Evolutionary conservation across 2,113 vertebrate genomes (phyloP), one percentile per base, ranked within the genome.

Genomic region (Thunnus maccoyii): DNA sequence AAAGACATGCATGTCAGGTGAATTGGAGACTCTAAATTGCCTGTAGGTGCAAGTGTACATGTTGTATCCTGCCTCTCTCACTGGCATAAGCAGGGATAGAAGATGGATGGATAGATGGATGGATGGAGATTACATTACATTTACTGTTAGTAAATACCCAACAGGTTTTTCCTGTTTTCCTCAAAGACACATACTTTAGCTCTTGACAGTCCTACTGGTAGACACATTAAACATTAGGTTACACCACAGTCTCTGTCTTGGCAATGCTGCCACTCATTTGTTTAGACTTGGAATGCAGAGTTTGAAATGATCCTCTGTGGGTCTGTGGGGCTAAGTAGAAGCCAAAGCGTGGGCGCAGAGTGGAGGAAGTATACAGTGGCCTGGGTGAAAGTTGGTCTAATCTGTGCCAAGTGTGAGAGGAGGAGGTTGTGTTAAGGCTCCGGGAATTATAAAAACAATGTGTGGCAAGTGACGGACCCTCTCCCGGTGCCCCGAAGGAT

Each of bases 301-400:
- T 75, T 67, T 76, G 55, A 52, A 75, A 66, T 46, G 60, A 75
- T 66, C 27, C 1, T 71, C 65, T 78, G 63, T n/a, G 46, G 68
- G 51, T 63, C 79, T 75, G 50, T 10, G 60, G 64, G 64, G 6
- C 52, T n/a, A 61, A 70, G 8, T 62, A 66, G 60, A 54, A 56
- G 47, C 54, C 46, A 71, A 20, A 46, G 67, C 25, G 50, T 55
- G 44, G 78, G 61, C 25, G 48, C 57, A 36, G 30, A 62, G 22
- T 55, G 67, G 54, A 80, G 60, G 60, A 55, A 52, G 55, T 25
- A n/a, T 27, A 17, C 51, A 54, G 46, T 17, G 57, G n/a, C 56
- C 20, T 50, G 46, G 58, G 47, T 55, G 36, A 12, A 51, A 32
- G 75, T 70, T 41, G 52, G 47, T 69, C 22, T 58, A 11, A 46